A percentile compares a stretch with the other conserved stretches of the same genome.
phyloP scores from a whole-genome alignment of 2,888 invertebrate species.

The Hydrotaea cyrtoneurina region DNA sequence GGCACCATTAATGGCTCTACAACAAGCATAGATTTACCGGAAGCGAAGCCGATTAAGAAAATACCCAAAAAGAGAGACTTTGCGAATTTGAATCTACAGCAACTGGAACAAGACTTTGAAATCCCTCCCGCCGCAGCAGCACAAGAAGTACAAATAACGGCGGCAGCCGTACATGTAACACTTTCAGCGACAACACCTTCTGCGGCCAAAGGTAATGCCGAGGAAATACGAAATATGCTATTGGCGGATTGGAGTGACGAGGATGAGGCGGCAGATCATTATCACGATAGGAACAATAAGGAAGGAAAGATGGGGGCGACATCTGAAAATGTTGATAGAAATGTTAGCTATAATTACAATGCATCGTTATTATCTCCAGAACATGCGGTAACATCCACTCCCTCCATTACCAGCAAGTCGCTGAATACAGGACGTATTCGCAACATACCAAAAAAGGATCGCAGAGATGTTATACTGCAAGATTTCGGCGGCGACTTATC shows the following conservation, averaged over 20 bases:
- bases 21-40: constrained; percentile 51
- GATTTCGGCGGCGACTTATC: constrained; percentile 72
- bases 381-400: constrained; percentile 28
- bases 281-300: constrained; percentile 42
- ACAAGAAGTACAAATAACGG: constrained; percentile 30
- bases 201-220: constrained; percentile 78
- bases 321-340: neutral
- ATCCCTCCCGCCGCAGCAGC: neutral
- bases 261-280: constrained; percentile 76
- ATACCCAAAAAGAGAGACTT: constrained; percentile 65
- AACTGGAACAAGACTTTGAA: neutral
- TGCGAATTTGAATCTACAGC: constrained; percentile 17
- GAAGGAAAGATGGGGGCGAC: neutral
- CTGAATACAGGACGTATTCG: constrained; percentile 73
- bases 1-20: constrained; percentile 17
- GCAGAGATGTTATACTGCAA: constrained; percentile 75
- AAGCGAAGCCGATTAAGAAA: constrained; percentile 57
- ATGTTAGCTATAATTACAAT: neutral
- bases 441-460: constrained; percentile 80
- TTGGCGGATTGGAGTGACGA: constrained; percentile 90
- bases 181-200: neutral
- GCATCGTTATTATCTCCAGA: neutral
- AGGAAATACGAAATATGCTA: constrained; percentile 85
- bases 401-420: constrained; percentile 27
- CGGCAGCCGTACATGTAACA: neutral